Conservation (phyloP, 2,888 invertebrate species). For the Aquatica leii region DNA sequence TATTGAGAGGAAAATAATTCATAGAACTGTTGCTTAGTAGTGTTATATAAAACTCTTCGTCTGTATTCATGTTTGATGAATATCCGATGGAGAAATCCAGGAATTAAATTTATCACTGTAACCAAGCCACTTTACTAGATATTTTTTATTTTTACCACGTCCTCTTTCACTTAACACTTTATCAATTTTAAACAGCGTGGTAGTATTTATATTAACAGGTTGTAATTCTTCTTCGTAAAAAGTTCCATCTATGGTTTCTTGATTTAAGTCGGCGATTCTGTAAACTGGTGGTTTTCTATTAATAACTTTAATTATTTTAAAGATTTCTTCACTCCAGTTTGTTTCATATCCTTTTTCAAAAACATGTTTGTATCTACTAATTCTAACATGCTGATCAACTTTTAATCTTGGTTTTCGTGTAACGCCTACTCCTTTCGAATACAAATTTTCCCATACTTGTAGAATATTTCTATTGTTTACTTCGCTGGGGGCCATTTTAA, state of each 20-base stretch:
- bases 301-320: neutral
- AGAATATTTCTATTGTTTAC: neutral
- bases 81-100: conserved; percentile 33
- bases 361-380: too few species aligned
- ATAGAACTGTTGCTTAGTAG: too few species aligned
- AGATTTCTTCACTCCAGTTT: neutral
- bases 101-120: conserved; percentile 43
- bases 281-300: neutral
- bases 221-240: too few species aligned
- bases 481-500: neutral
- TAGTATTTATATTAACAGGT: conserved; percentile 23
- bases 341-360: too few species aligned
- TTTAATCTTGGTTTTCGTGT: neutral
- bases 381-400: neutral
- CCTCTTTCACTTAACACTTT: conserved; percentile 29
- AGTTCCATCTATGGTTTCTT: neutral
- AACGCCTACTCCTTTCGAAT: too few species aligned
- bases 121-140: conserved; percentile 44
- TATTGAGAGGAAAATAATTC: conserved; percentile 46
- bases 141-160: conserved; percentile 26
- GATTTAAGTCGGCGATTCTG: conserved; percentile 38
- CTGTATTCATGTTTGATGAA: conserved; percentile 5
- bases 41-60: conserved; percentile 43
- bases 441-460: neutral
- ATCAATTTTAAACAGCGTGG: conserved; percentile 38